Evolutionary conservation across 2,888 invertebrate species (phyloP).

Genomic region (Mythimna vitellina): DNA sequence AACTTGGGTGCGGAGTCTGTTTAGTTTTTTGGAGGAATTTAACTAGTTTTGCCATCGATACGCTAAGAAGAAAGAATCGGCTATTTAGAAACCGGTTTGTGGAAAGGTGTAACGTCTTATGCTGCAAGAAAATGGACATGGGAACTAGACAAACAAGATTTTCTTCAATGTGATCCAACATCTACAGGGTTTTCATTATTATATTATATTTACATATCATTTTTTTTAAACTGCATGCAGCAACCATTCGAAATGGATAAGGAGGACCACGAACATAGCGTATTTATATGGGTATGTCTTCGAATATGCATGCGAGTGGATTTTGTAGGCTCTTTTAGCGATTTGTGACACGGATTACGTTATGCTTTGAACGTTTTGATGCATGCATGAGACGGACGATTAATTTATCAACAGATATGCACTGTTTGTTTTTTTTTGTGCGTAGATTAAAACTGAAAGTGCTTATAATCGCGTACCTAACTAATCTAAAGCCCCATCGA

Average conservation of each 20-base stretch:
- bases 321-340: background rate
- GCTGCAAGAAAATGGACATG: background rate
- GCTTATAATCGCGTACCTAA: background rate
- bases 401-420: background rate
- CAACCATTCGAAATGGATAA: conserved; percentile 81
- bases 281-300: conserved; percentile 90
- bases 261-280: conserved; percentile 88
- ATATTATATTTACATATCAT: conserved; percentile 6
- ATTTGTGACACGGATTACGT: background rate
- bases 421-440: background rate
- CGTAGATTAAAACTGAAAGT: background rate
- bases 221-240: conserved; percentile 77
- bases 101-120: background rate
- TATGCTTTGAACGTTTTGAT: background rate
- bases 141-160: background rate
- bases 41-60: too few species aligned
- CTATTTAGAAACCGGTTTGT: background rate
- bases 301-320: conserved; percentile 39
- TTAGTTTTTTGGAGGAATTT: too few species aligned
- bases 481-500: background rate
- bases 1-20: too few species aligned
- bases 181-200: background rate
- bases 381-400: conserved; percentile 9
- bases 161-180: conserved; percentile 1
- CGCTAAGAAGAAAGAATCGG: too few species aligned